A percentile compares a stretch with the other conserved stretches of the same genome.
Evolutionary conservation across 1,140 invertebrate genomes (phyloP).

Genomic region (Pachypeltis micranthus): DNA sequence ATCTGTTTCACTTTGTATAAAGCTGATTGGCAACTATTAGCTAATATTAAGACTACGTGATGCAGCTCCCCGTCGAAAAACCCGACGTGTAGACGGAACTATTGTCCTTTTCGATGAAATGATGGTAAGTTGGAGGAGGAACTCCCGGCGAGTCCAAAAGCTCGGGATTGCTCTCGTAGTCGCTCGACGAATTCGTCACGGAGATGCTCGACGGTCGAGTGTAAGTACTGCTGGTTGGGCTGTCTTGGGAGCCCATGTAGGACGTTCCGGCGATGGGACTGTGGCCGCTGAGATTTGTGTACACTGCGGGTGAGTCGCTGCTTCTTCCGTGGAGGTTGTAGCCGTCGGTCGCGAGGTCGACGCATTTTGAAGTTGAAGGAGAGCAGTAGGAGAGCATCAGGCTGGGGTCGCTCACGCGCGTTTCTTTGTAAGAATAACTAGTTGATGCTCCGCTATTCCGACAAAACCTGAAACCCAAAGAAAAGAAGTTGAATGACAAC

Average conservation of each 20-base stretch:
- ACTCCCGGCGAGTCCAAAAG: constrained; percentile 18
- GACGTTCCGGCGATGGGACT: not conserved
- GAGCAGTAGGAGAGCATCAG: not conserved
- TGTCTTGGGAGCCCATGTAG: not conserved
- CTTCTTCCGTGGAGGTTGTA: not conserved
- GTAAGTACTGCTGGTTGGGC: constrained; percentile 10
- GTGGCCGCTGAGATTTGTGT: not conserved
- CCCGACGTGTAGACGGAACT: constrained; percentile 8
- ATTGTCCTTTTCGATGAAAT: constrained; percentile 15
- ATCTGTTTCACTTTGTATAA: no score
- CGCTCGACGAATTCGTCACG: constrained; percentile 13
- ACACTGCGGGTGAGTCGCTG: no score
- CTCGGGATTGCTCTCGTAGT: constrained; percentile 21
- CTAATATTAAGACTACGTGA: no score
- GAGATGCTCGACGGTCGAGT: constrained; percentile 10
- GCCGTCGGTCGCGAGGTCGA: not conserved
- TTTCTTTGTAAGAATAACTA: not conserved
- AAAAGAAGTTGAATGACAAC: no score
- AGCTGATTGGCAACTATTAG: no score
- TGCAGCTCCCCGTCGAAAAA: constrained; percentile 11
- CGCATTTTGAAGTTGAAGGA: no score
- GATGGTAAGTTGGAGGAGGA: constrained; percentile 10
- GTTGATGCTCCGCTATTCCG: not conserved
- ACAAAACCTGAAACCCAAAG: not conserved
- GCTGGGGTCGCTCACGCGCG: not conserved